phyloP scores from a whole-genome alignment of 2,797 vertebrate genomes.

The Myotis myotis region DNA sequence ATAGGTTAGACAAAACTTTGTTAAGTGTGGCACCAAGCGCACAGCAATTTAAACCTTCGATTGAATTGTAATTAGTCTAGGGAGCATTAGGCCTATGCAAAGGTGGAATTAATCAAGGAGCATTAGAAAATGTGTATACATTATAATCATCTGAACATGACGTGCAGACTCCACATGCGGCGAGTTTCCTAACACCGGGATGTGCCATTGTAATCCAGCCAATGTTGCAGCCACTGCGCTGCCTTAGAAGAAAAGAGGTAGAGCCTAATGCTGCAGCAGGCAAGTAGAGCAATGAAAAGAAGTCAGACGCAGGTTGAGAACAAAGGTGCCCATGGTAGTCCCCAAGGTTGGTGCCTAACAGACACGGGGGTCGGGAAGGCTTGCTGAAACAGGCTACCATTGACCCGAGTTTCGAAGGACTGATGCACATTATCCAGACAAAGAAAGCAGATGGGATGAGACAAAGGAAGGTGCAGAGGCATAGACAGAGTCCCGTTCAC shows the following conservation, averaged over 20 bases:
- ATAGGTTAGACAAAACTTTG: not conserved
- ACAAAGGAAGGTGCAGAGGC: not conserved
- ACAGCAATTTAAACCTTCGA: not conserved
- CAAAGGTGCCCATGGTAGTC: too few species aligned
- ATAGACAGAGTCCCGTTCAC: not conserved
- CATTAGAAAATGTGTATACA: not conserved
- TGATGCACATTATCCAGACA: too few species aligned
- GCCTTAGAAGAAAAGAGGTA: not conserved
- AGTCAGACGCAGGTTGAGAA: not conserved
- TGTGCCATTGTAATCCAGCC: not conserved
- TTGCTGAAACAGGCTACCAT: not conserved
- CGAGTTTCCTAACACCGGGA: not conserved
- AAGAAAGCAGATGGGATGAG: not conserved
- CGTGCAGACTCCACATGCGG: not conserved
- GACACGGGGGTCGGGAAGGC: too few species aligned
- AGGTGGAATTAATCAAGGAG: not conserved
- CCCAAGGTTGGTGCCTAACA: not conserved
- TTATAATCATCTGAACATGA: not conserved
- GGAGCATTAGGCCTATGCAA: accelerated
- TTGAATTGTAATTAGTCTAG: not conserved
- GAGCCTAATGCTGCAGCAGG: not conserved
- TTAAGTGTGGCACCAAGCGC: not conserved
- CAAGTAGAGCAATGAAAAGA: not conserved
- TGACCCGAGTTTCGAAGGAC: not conserved
- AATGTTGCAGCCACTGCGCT: accelerated